These are phyloP conservation scores for Yponomeuta evonymella DNA, from an alignment of 2,888 invertebrate genomes.

Conservation along the genomic window DNA sequence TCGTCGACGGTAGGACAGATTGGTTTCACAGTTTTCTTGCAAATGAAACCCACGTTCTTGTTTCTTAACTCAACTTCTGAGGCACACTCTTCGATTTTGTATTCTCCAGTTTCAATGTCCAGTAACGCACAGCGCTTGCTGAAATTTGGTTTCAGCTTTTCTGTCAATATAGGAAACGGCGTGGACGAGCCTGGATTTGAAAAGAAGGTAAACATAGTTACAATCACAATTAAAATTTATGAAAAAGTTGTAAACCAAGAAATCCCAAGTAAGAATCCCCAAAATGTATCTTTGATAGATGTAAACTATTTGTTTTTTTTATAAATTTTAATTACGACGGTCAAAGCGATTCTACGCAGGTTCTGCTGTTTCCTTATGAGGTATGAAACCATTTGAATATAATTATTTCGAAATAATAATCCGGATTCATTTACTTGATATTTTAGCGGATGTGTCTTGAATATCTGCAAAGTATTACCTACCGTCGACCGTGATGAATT, in stretches of 20 bases:
- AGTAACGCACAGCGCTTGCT: neutral
- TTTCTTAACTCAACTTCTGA: neutral
- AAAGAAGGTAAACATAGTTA: neutral
- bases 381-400: no score
- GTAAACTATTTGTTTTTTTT: no score
- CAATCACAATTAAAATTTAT: neutral
- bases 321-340: no score
- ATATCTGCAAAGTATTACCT: conserved; percentile 17
- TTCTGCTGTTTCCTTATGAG: no score
- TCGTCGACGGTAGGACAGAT: neutral
- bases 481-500: conserved; percentile 45
- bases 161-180: neutral
- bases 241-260: no score
- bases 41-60: neutral
- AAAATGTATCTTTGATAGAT: no score
- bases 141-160: neutral
- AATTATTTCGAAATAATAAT: no score
- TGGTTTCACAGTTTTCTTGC: neutral
- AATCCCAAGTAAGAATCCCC: no score
- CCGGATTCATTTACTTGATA: no score
- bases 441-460: no score
- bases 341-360: no score
- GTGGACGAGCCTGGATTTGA: neutral
- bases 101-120: neutral
- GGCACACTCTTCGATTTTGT: neutral